phyloP scores from a whole-genome alignment of 2,797 vertebrate genomes.

The Pelodytes ibericus region DNA sequence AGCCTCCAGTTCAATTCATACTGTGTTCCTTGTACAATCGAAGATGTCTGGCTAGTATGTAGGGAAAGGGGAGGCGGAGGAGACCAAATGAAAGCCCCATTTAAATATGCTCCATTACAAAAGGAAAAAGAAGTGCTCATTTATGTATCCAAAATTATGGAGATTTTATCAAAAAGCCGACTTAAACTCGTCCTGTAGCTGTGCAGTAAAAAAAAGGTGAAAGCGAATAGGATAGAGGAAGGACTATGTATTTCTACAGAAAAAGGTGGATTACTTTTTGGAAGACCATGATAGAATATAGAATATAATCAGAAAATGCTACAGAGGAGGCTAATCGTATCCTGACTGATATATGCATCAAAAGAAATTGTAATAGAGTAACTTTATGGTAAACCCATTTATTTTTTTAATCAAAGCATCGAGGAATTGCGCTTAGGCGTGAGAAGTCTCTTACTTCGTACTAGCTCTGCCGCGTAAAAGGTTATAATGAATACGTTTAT shows the following conservation, averaged over 20 bases:
- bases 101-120: neutral
- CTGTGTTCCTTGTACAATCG: neutral
- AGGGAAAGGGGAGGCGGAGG: neutral
- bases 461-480: too few species aligned
- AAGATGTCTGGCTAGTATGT: neutral
- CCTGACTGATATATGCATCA: neutral
- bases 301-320: too few species aligned
- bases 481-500: too few species aligned
- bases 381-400: too few species aligned
- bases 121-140: too few species aligned
- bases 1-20: slow-evolving; percentile 4
- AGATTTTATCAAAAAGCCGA: neutral
- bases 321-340: neutral
- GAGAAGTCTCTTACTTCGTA: too few species aligned
- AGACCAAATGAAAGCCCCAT: neutral
- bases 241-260: too few species aligned
- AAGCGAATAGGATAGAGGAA: too few species aligned
- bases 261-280: neutral
- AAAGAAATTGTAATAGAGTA: neutral
- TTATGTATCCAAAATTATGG: neutral
- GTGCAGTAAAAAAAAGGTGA: neutral
- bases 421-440: too few species aligned
- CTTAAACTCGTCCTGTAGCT: neutral
- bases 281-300: neutral
- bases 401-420: too few species aligned